Conservation (phyloP, 1,140 invertebrate genomes). For the Hermatobates lingyangjiaoensis region DNA sequence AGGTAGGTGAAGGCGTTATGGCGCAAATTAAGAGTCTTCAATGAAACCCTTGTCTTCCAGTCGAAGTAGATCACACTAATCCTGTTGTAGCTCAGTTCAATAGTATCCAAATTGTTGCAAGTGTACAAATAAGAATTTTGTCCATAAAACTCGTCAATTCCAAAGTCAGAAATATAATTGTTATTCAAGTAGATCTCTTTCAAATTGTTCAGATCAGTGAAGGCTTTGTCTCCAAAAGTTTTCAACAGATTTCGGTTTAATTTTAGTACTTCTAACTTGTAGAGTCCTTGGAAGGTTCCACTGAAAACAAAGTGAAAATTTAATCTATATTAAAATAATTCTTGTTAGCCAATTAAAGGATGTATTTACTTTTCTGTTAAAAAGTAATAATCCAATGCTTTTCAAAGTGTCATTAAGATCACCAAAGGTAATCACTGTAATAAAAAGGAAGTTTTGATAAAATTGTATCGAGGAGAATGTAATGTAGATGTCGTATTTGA, state of each 20-base stretch:
- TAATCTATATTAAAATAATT: not conserved
- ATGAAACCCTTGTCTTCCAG: slow-evolving; percentile 8
- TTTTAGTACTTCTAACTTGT: slow-evolving; percentile 22
- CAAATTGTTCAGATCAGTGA: slow-evolving; percentile 23
- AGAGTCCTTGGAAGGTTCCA: slow-evolving; percentile 19
- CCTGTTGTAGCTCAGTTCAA: slow-evolving; percentile 36
- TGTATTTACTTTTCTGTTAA: no score
- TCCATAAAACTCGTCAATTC: no score
- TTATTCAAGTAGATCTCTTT: slow-evolving; percentile 28
- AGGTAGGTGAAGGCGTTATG: slow-evolving; percentile 9
- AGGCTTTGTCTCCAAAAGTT: slow-evolving; percentile 25
- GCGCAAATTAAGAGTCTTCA: not conserved
- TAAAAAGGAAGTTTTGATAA: no score
- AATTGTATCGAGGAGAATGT: no score
- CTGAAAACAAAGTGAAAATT: slow-evolving; percentile 21
- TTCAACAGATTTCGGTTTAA: slow-evolving; percentile 24
- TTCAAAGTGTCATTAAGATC: no score
- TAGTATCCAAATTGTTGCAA: not conserved
- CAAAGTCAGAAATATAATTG: slow-evolving; percentile 15
- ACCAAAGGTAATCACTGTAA: no score
- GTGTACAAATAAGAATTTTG: no score
- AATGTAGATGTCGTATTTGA: no score
- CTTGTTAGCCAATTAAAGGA: no score
- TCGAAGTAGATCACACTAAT: slow-evolving; percentile 11
- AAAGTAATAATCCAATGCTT: no score